Base-by-base conservation (phyloP, 2,888 invertebrate genomes). In the Parapristionchus giblindavisi region DNA sequence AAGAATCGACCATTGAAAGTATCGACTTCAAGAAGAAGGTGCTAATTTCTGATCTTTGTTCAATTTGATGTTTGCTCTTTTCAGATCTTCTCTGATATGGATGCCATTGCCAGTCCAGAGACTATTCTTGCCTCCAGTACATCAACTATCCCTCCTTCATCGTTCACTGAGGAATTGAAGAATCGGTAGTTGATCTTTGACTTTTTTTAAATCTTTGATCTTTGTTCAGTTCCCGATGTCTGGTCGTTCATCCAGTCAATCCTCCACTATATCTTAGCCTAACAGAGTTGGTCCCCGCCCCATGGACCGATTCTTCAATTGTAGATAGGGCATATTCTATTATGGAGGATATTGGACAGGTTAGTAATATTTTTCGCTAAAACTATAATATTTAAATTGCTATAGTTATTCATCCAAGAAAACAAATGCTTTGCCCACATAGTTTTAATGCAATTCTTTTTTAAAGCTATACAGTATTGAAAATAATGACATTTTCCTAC, bases 191-290 rank as follows among this genome's bases (percentile, higher is more conserved):
- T 32, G 6, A 56, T 17, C 34, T 34, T 21, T 73, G 29, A 27
- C 29, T 27, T 24, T 6, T 4, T 66, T 27, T 6, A 52, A 14
- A 58, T 32, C 27, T 24, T 54, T 54, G 56, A 54, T 54, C 6
- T 8, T 11, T 32, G 27, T 63, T 11, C 65, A 83, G 83, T 74
- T 77, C 74, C 14, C 84, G 88, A 5, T 88, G 88, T 78, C 85
- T 89, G 24, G 89, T 89, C 11, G 84, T 79, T 17, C 85, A 85
- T 75, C 85, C 85, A 2, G 79, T 96, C 2, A 97, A 97, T 89
- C 97, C 97, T 5, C 97, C 97, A 0, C 96, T 96, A 89, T 96
- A 95, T 88, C 94, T 96, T 34, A 95, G 96, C 0, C 90, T 97
- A 60, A 94, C 96, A 0, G 97, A 98, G 90, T 91, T 98, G 21